Conservation (phyloP, 1,140 invertebrate species). For the Microplitis mediator region DNA sequence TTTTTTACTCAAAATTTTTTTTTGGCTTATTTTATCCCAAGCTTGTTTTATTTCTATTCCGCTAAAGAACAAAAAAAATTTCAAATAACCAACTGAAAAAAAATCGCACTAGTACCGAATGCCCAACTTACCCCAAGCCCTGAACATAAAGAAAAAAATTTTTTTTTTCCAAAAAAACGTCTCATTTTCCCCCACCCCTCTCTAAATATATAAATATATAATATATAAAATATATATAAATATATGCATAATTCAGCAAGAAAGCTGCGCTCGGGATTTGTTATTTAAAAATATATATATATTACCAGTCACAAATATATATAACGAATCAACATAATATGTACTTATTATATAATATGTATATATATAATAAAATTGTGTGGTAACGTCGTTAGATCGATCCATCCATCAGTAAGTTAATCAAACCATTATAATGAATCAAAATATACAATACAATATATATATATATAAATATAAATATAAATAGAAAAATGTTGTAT, state of each 20-base stretch:
- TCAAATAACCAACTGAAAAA: too few species aligned
- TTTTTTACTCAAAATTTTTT: too few species aligned
- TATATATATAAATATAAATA: not conserved
- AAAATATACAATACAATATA: constrained; percentile 21
- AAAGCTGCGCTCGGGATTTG: constrained; percentile 25
- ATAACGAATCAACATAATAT: constrained; percentile 23
- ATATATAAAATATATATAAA: not conserved
- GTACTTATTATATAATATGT: constrained; percentile 29
- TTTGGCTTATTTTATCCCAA: too few species aligned
- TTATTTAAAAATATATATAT: constrained; percentile 12
- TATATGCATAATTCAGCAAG: constrained; percentile 17
- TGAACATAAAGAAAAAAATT: too few species aligned
- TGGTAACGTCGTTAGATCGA: constrained; percentile 46
- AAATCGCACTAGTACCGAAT: too few species aligned
- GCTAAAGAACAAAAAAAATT: too few species aligned
- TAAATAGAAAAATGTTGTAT: not conserved
- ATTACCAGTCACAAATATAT: constrained; percentile 27
- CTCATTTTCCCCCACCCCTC: too few species aligned
- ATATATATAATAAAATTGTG: constrained; percentile 21
- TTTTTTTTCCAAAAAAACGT: too few species aligned
- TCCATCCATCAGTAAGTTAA: constrained; percentile 46
- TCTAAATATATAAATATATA: too few species aligned
- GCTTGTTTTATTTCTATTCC: too few species aligned
- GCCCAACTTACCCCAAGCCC: too few species aligned
- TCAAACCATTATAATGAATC: constrained; percentile 30